phyloP scores from a whole-genome alignment of 2,113 vertebrate genomes.

The Eleginops maclovinus region DNA sequence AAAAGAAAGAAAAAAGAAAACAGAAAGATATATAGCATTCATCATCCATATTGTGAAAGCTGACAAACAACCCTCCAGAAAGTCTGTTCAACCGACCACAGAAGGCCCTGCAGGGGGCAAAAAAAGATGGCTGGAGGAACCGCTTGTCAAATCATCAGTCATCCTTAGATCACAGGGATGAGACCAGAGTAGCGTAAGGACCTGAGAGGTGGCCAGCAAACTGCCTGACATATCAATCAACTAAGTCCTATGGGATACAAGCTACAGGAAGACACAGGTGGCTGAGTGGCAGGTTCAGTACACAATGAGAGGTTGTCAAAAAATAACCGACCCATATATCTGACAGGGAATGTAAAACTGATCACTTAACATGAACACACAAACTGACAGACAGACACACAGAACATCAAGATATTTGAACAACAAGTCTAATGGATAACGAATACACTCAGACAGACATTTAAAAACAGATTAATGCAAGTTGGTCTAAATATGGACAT shows the following conservation, averaged over 20 bases:
- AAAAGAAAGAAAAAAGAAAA: slow-evolving; percentile 18
- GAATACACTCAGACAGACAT: slow-evolving; percentile 30
- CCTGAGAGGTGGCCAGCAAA: slow-evolving; percentile 61
- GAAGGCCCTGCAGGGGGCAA: slow-evolving; percentile 29
- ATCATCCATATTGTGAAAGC: slow-evolving; percentile 51
- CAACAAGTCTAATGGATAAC: slow-evolving; percentile 2
- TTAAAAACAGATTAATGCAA: slow-evolving; percentile 35
- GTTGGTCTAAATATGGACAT: slow-evolving; percentile 29
- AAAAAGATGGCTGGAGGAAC: slow-evolving; percentile 23
- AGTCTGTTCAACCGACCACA: slow-evolving; percentile 44
- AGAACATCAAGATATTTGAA: background rate
- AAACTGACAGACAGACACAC: slow-evolving; percentile 7
- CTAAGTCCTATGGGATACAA: slow-evolving; percentile 55
- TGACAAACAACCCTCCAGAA: slow-evolving; percentile 38
- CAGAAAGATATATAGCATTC: slow-evolving; percentile 42
- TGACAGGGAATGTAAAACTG: slow-evolving; percentile 20
- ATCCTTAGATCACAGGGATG: slow-evolving; percentile 52
- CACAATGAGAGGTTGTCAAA: slow-evolving; percentile 39
- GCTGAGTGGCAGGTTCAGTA: slow-evolving; percentile 61
- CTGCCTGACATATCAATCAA: slow-evolving; percentile 76
- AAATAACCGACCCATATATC: slow-evolving; percentile 31
- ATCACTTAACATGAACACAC: slow-evolving; percentile 21
- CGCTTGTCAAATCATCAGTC: slow-evolving; percentile 66
- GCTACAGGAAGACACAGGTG: slow-evolving; percentile 67
- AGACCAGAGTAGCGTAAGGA: slow-evolving; percentile 57